These are phyloP conservation scores for Caenorhabditis briggsae DNA, from an alignment of 1,140 invertebrate genomes.

Conservation along the genomic window DNA sequence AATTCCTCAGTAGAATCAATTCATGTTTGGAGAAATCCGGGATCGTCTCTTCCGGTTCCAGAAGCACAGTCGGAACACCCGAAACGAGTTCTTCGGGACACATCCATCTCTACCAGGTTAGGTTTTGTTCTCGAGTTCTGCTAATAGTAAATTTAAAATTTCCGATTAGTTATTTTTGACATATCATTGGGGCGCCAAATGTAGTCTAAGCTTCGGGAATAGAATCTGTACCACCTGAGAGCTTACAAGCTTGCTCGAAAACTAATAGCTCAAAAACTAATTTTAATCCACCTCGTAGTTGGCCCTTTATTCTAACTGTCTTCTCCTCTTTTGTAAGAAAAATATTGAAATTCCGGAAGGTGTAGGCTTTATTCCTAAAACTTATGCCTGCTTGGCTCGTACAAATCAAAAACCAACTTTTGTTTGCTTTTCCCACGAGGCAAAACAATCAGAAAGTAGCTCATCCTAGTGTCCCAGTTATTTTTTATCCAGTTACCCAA, in stretches of 20 bases:
- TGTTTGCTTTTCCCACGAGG: conserved; percentile 41
- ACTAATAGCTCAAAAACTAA: too few species aligned
- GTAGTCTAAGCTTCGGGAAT: too few species aligned
- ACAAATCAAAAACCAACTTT: neutral
- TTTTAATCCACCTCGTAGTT: too few species aligned
- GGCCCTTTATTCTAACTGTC: too few species aligned
- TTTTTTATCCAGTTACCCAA: neutral
- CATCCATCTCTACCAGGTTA: conserved; percentile 27
- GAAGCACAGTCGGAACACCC: conserved; percentile 9
- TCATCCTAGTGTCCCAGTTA: neutral
- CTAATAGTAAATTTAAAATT: too few species aligned
- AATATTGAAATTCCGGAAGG: too few species aligned
- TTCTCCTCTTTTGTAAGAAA: too few species aligned
- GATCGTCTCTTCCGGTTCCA: conserved; percentile 41
- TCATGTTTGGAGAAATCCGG: conserved; percentile 42
- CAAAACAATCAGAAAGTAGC: conserved; percentile 9
- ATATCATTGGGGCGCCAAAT: too few species aligned
- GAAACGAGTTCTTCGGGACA: conserved; percentile 37
- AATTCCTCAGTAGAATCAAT: neutral
- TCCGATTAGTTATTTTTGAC: too few species aligned
- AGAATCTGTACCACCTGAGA: too few species aligned
- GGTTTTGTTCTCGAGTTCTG: neutral
- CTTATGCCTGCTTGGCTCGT: neutral
- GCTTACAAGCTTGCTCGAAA: too few species aligned
- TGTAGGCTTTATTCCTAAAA: neutral